Base-by-base conservation (phyloP, 37 sponge, comb jelly and placozoan genomes). In the Axinella damicornis region DNA sequence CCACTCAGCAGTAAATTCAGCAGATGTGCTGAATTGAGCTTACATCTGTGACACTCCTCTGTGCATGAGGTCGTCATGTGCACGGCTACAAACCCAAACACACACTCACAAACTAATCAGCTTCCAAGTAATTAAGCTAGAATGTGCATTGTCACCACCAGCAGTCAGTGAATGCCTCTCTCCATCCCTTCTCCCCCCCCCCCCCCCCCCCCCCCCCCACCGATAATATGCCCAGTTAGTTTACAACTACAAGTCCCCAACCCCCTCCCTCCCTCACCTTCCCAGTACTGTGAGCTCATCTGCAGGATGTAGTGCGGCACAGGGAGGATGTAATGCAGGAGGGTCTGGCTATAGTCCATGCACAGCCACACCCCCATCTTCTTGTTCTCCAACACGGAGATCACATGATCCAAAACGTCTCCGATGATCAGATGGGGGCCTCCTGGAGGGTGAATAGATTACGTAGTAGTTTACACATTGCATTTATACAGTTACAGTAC, bases 321-420 rank as follows among this genome's bases (percentile, higher is more conserved):
- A 11, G 77, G 21, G 22, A 86, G 71, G 63, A 86, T 69, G 35
- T 86, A 62, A 0, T 68, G 37, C 14, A 77, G 52, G 35, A 86
- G 77, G 40, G 78, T 78, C 39, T 78, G 71, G 53, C 46, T 78
- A 71, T 86, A 77, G 79, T 86, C 86, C 34, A 21, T 67, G 22
- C 63, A 73, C 22, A 78, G 61, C 86, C 86, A 86, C 62, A 56
- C 64, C 40, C 46, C 69, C 71, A 77, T 58, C 52, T 46, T 39
- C 16, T 12, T 30, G 32, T 68, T 22, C 21, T 60, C 35, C 30
- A 86, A 39, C 40, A 78, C 71, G 0, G 37, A 15, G 16, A 60
- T 60, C 52, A 86, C 38, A 61, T 77, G 78, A 5, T 71, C 62
- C 34, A 86, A 40, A 1, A 86, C 71, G 33, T 86, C 86, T 14